Percentiles rank a stretch among this genome's conserved stretches.
Evolutionary conservation across 2,113 vertebrate genomes (phyloP).

Genomic region (Argyrosomus japonicus): DNA sequence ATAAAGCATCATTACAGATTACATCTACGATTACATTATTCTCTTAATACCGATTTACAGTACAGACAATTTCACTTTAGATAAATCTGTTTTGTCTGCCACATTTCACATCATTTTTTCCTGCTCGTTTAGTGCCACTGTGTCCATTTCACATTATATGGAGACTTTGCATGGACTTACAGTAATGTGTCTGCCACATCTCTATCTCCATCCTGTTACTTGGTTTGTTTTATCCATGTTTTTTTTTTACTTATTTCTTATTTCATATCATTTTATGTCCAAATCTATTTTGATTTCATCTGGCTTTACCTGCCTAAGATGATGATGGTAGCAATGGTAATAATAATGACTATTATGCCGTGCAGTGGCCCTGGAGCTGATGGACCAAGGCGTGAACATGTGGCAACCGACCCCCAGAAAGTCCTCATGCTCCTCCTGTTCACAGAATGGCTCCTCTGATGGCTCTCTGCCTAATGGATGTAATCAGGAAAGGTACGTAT

Average conservation of each 20-base stretch:
- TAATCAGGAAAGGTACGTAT: slow-evolving; percentile 91
- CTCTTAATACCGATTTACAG: slow-evolving; percentile 30
- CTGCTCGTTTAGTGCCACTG: slow-evolving; percentile 28
- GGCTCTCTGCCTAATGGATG: slow-evolving; percentile 90
- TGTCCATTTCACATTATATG: slow-evolving; percentile 44
- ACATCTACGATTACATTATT: slow-evolving; percentile 20
- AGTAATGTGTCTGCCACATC: slow-evolving; percentile 38
- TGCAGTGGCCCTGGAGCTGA: slow-evolving; percentile 90
- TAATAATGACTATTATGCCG: slow-evolving; percentile 31
- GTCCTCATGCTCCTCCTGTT: slow-evolving; percentile 96
- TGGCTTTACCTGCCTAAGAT: slow-evolving; percentile 7
- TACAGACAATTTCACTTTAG: slow-evolving; percentile 1
- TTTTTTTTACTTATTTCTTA: slow-evolving; percentile 13
- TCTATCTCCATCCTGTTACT: slow-evolving; percentile 33
- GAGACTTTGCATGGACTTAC: slow-evolving; percentile 42
- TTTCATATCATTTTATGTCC: slow-evolving; percentile 15
- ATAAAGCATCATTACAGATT: slow-evolving; percentile 38
- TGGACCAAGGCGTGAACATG: slow-evolving; percentile 88
- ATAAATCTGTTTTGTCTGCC: slow-evolving; percentile 26
- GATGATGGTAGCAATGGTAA: background rate
- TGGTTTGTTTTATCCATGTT: slow-evolving; percentile 35
- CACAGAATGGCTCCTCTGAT: slow-evolving; percentile 90
- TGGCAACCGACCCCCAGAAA: slow-evolving; percentile 94
- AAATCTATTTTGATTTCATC: slow-evolving; percentile 2
- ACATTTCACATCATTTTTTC: slow-evolving; percentile 9